These are phyloP conservation scores for Prochilodus magdalenae DNA, from an alignment of 2,113 vertebrate genomes.

Conservation along the genomic window DNA sequence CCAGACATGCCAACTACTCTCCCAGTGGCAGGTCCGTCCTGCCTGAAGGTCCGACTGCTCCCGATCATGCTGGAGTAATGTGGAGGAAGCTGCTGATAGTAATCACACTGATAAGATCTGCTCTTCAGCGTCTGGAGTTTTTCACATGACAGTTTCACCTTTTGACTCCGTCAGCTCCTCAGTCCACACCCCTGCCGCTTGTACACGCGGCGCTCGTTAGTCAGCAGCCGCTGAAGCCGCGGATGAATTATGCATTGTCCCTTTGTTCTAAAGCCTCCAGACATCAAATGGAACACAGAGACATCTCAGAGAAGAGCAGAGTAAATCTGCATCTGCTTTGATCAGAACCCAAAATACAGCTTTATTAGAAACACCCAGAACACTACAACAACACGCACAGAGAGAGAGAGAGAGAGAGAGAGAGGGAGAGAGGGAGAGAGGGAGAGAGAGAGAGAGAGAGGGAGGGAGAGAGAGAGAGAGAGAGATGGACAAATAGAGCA, in stretches of 20 bases:
- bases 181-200: not conserved
- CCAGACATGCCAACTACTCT: no score
- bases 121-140: not conserved
- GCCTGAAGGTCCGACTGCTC: no score
- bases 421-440: not conserved
- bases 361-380: not conserved
- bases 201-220: not conserved
- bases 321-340: slow-evolving; percentile 5
- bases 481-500: no score
- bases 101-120: not conserved
- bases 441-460: not conserved
- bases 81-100: no score
- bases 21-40: no score
- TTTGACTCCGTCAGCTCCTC: not conserved
- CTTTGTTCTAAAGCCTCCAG: slow-evolving; percentile 19
- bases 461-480: not conserved
- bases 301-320: slow-evolving; percentile 9
- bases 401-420: not conserved
- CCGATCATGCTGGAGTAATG: no score
- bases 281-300: slow-evolving; percentile 13
- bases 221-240: not conserved
- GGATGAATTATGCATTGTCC: slow-evolving; percentile 20
- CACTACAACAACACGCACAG: not conserved
- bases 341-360: slow-evolving; percentile 27
- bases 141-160: not conserved